Evolutionary conservation across 2,797 vertebrate genomes (phyloP), one percentile per base, ranked within the genome.

Genomic region (Periparus ater): DNA sequence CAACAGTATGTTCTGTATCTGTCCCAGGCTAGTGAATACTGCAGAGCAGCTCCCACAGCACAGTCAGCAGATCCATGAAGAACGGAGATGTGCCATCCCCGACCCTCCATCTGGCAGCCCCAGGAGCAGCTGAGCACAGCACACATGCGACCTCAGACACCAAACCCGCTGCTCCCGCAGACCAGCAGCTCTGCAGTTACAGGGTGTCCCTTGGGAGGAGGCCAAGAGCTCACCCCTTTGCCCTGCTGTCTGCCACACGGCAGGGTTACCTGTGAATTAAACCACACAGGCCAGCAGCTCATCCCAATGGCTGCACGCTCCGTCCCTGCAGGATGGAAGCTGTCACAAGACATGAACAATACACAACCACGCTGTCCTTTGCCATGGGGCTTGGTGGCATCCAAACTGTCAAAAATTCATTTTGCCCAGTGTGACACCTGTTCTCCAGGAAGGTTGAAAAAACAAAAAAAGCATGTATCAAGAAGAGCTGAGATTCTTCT

Each of bases 241-340:
- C 13, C 45, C 65, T 8, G 4, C 50, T 29, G 18, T 0, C 70
- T 40, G 22, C 66, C 61, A 16, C 38, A 0, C n/a, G 7, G 48
- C 50, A 22, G 61, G 1, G 1, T 3, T 4, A 25, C 53, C 25
- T 3, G 50, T 2, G 57, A 62, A 34, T 38, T 7, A 20, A 53
- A 60, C 4, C 50, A 40, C 25, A 18, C 40, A 19, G 27, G 36
- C 60, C 81, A 88, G 73, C n/a, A 68, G 42, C 67, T 61, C 79
- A 27, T 30, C 29, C 0, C 0, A 1, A 29, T 19, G 2, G 15
- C 68, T 2, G 9, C 51, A 12, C 0, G 0, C 58, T 11, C 61
- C 76, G 32, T 13, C 57, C 91, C 60, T 47, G 40, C 55, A 44
- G 48, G 91, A 89, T 8, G 30, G 68, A 51, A 83, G 68, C 74